Base-by-base conservation (phyloP, 1,140 invertebrate species). In the Drosophila fuyamai region DNA sequence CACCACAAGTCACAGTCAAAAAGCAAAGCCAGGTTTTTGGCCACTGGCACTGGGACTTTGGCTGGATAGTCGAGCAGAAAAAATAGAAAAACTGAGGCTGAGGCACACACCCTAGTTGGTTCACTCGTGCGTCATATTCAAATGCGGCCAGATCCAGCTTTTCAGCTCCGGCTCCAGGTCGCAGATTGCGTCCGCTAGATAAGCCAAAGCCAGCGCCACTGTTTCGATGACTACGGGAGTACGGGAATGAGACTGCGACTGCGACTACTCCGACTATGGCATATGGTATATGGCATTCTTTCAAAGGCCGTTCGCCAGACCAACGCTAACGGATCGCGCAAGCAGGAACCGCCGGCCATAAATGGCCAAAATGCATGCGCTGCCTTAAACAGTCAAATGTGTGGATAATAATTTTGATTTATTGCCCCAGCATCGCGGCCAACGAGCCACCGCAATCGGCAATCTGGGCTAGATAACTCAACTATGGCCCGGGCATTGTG, bases 331-430 rank as follows among this genome's bases (percentile, higher is more conserved):
- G 79, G 79, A 82, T 67, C 48, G 48, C 38, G 68, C 61, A 40
- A 76, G 76, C 83, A 88, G 82, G 82, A 88, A 86, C 65, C 70
- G 60, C 44, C 51, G 35, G 76, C 83, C 83, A 83, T 86, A 86
- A 89, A 89, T 80, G 83, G 84, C 40, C 79, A 55, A 61, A 80
- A 74, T 65, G 77, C 81, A 84, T 76, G 78, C 78, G 58, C 76
- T 79, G 81, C 82, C 83, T 88, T 86, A 79, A 82, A 88, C 58
- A 88, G 83, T 68, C 83, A 76, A 86, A 86, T 83, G 83, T 80
- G 84, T 70, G 83, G 83, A 86, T 86, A 86, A 86, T 86, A 86
- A 86, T 86, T 88, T 86, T 86, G 83, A 86, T 86, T 86, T 86
- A 86, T 86, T 86, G 84, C 76, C 63, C 59, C 61, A 62, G 82